A percentile compares a stretch with the other conserved stretches of the same genome.
Conservation (phyloP, 2,113 vertebrate genomes). For the Platysteira castanea region DNA sequence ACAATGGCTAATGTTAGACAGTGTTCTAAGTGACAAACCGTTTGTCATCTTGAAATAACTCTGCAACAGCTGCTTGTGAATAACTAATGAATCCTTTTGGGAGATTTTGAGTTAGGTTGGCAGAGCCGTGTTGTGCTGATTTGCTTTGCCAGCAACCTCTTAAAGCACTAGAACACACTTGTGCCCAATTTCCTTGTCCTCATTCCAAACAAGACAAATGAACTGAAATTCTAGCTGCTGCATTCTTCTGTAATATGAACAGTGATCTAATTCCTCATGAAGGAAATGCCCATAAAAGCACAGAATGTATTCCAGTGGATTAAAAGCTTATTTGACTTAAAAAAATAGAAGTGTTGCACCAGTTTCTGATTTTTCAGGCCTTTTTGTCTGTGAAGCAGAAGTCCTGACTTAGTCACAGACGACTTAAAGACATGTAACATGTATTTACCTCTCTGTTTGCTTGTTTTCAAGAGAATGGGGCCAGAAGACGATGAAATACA, state of each 20-base stretch:
- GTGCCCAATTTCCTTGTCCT: neutral
- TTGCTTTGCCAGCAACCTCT: conserved; percentile 8
- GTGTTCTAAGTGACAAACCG: neutral
- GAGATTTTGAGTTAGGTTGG: neutral
- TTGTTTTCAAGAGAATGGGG: neutral
- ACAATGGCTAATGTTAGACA: neutral
- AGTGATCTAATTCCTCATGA: neutral
- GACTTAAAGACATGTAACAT: neutral
- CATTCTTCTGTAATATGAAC: neutral
- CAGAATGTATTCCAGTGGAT: neutral
- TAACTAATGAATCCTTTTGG: neutral
- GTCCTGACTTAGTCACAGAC: neutral
- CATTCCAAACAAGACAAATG: neutral
- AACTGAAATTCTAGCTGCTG: neutral
- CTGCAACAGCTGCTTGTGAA: conserved; percentile 12
- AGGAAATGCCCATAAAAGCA: neutral
- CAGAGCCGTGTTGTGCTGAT: neutral
- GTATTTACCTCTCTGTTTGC: neutral
- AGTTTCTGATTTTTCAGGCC: neutral
- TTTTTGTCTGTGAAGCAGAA: neutral
- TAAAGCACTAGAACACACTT: neutral
- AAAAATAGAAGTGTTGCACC: neutral
- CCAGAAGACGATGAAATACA: neutral
- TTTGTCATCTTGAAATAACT: neutral
- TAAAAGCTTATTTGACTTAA: neutral